Evolutionary conservation across 2,888 invertebrate species (phyloP).

Genomic region (Pyrgus malvae): DNA sequence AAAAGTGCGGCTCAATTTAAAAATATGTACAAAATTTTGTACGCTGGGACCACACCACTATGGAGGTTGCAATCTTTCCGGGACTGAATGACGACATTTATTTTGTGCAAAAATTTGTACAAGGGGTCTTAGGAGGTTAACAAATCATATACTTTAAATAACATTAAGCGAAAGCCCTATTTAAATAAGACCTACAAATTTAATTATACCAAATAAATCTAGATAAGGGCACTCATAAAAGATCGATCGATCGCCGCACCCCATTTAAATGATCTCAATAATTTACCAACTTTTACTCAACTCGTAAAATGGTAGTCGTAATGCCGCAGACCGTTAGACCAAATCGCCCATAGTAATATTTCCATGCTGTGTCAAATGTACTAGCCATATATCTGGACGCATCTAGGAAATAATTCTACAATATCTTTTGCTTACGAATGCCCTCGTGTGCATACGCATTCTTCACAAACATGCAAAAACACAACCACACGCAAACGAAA

Average conservation of each 20-base stretch:
- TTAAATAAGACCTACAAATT: background rate
- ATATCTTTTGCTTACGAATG: slow-evolving; percentile 67
- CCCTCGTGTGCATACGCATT: slow-evolving; percentile 75
- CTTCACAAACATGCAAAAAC: slow-evolving; percentile 79
- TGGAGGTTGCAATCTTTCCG: too few relatives aligned
- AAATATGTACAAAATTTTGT: too few relatives aligned
- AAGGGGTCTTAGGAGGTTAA: too few relatives aligned
- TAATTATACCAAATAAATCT: slow-evolving; percentile 13
- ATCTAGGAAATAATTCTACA: slow-evolving; percentile 80
- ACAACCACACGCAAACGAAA: slow-evolving; percentile 59
- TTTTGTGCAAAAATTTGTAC: too few relatives aligned
- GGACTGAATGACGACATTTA: too few relatives aligned
- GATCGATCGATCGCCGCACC: slow-evolving; percentile 12
- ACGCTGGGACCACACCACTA: too few relatives aligned
- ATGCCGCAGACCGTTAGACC: slow-evolving; percentile 64
- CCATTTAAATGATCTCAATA: slow-evolving; percentile 38
- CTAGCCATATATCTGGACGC: slow-evolving; percentile 50
- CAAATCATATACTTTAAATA: too few relatives aligned
- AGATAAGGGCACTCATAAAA: slow-evolving; percentile 14
- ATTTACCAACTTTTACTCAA: slow-evolving; percentile 59
- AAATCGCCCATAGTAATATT: slow-evolving; percentile 49
- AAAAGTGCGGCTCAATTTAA: too few relatives aligned
- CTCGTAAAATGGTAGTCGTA: slow-evolving; percentile 71
- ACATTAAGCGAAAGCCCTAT: too few relatives aligned
- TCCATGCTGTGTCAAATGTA: slow-evolving; percentile 44